phyloP scores from a whole-genome alignment of 2,888 invertebrate species.

The Dromius quadrimaculatus region DNA sequence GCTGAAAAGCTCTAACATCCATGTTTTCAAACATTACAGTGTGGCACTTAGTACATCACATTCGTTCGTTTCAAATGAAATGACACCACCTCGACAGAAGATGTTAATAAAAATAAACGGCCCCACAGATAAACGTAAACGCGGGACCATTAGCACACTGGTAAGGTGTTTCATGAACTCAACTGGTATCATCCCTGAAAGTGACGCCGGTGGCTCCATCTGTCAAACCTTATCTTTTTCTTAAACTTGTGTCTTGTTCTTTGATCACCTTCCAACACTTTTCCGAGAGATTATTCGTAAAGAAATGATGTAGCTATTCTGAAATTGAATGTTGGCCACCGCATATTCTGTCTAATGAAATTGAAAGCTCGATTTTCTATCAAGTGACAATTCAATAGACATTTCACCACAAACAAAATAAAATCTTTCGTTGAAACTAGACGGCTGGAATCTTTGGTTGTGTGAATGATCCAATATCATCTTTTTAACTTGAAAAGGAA shows the following conservation, averaged over 20 bases:
- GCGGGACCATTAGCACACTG: slow-evolving; percentile 35
- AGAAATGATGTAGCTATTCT: not conserved
- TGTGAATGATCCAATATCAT: slow-evolving; percentile 49
- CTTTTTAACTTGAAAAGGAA: slow-evolving; percentile 61
- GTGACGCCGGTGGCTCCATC: slow-evolving; percentile 36
- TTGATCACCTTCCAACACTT: slow-evolving; percentile 12
- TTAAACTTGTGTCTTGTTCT: slow-evolving; percentile 41
- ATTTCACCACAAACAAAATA: not conserved
- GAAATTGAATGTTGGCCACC: too few species aligned
- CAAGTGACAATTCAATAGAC: slow-evolving; percentile 5
- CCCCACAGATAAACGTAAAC: slow-evolving; percentile 35
- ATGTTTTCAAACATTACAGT: slow-evolving; percentile 10
- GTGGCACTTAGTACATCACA: slow-evolving; percentile 1
- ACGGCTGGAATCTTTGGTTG: not conserved
- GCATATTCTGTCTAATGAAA: too few species aligned
- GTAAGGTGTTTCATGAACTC: slow-evolving; percentile 4
- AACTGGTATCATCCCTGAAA: slow-evolving; percentile 34
- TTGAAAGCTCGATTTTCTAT: not conserved
- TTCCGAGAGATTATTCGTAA: not conserved
- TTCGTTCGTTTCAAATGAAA: slow-evolving; percentile 18
- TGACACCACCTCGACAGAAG: slow-evolving; percentile 14
- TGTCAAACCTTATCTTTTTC: slow-evolving; percentile 49
- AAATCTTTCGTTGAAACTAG: slow-evolving; percentile 2
- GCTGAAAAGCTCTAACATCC: not conserved
- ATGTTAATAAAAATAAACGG: slow-evolving; percentile 43